Evolutionary conservation across 1,140 invertebrate species (phyloP).

Genomic region (Heliconius eleuchia): DNA sequence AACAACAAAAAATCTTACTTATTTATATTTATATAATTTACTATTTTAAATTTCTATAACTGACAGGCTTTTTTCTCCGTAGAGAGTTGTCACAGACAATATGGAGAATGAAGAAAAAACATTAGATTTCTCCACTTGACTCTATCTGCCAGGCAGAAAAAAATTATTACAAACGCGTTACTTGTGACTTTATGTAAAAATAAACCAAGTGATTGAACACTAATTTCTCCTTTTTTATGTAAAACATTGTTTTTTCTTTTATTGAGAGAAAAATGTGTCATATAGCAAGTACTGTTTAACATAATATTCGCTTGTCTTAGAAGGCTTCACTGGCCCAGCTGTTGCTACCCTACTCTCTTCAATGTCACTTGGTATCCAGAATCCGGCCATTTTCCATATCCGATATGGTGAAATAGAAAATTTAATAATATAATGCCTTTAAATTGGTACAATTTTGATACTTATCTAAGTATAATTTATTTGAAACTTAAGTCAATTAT

Average conservation of each 20-base stretch:
- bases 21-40: too few species aligned
- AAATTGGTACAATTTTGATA: too few species aligned
- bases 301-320: neutral
- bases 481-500: neutral
- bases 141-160: too few species aligned
- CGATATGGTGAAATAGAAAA: neutral
- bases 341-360: neutral
- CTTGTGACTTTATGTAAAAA: neutral
- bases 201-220: neutral
- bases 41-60: too few species aligned
- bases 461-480: neutral
- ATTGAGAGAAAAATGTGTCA: too few species aligned
- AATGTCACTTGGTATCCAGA: neutral
- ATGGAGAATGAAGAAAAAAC: too few species aligned
- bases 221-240: neutral
- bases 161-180: neutral
- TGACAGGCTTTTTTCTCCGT: too few species aligned
- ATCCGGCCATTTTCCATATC: neutral
- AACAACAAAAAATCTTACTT: too few species aligned
- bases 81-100: too few species aligned
- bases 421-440: neutral
- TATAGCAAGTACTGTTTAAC: neutral
- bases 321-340: neutral
- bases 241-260: neutral
- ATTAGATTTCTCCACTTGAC: too few species aligned